Evolutionary conservation across 2,888 invertebrate genomes (phyloP).

Genomic region (Polymixis lichenea): DNA sequence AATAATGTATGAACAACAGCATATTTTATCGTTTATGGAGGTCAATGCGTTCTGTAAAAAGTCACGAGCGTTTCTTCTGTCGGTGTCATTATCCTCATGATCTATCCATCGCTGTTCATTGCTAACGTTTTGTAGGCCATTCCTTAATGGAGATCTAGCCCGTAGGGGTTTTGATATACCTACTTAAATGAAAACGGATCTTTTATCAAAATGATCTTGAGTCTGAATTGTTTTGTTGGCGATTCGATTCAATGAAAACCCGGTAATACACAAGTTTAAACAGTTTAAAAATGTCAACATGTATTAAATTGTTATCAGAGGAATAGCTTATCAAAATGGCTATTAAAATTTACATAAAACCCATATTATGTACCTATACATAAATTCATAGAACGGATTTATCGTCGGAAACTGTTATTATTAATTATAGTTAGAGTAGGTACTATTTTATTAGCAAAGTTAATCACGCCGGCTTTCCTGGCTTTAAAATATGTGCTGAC

Average conservation of each 20-base stretch:
- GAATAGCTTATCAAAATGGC: conserved; percentile 37
- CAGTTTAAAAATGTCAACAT: conserved; percentile 4
- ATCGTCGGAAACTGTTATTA: conserved; percentile 8
- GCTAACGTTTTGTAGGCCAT: conserved; percentile 21
- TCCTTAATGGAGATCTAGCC: conserved; percentile 4
- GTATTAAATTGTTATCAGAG: conserved; percentile 33
- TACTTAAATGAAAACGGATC: not conserved
- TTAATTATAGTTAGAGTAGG: not conserved
- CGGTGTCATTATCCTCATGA: conserved; percentile 25
- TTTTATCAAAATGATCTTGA: not conserved
- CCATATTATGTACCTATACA: not conserved
- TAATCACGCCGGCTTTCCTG: not conserved
- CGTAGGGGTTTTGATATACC: not conserved
- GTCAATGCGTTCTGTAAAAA: conserved; percentile 50
- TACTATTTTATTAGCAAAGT: not conserved
- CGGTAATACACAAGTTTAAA: not conserved
- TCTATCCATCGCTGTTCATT: conserved; percentile 8
- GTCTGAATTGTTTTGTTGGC: not conserved
- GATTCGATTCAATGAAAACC: not conserved
- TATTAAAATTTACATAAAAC: conserved; percentile 29
- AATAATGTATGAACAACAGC: conserved; percentile 57
- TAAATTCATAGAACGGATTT: not conserved
- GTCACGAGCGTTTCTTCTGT: conserved; percentile 16
- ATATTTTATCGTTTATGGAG: conserved; percentile 54
- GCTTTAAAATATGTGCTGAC: not conserved